A percentile compares a stretch with the other conserved stretches of the same genome.
Conservation (phyloP, 1,140 invertebrate genomes). For the Drosophila ambigua region DNA sequence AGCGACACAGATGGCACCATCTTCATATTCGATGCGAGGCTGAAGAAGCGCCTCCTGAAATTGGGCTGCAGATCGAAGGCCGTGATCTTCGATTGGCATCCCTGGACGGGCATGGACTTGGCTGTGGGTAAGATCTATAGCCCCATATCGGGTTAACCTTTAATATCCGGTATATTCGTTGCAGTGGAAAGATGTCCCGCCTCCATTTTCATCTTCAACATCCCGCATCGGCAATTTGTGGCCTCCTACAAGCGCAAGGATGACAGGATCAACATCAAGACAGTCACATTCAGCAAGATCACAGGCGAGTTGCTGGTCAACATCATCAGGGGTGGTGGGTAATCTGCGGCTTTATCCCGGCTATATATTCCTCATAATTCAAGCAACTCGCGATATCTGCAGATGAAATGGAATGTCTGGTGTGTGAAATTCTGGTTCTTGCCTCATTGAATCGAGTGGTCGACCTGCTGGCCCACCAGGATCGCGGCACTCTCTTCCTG, state of each 20-base stretch:
- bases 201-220: constrained; percentile 67
- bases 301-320: constrained; percentile 79
- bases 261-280: constrained; percentile 54
- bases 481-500: constrained; percentile 67
- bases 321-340: constrained; percentile 51
- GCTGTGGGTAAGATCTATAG: constrained; percentile 60
- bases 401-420: constrained; percentile 40
- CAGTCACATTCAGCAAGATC: constrained; percentile 71
- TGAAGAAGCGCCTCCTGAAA: constrained; percentile 30
- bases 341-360: too few relatives aligned
- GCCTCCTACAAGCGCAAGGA: constrained; percentile 70
- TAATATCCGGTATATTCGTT: neutral
- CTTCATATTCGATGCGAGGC: constrained; percentile 53
- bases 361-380: neutral
- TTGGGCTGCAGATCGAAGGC: constrained; percentile 15
- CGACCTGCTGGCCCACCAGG: constrained; percentile 57
- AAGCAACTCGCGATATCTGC: neutral
- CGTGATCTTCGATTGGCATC: constrained; percentile 78
- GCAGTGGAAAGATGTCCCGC: constrained; percentile 62
- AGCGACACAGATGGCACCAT: constrained; percentile 64
- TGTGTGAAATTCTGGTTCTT: constrained; percentile 68
- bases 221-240: constrained; percentile 65
- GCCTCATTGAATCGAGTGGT: constrained; percentile 75
- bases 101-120: constrained; percentile 72
- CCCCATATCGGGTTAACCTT: neutral